Percentiles rank a stretch among this genome's conserved stretches.
Evolutionary conservation across 2,113 vertebrate species (phyloP).

Genomic region (Menidia beryllina): DNA sequence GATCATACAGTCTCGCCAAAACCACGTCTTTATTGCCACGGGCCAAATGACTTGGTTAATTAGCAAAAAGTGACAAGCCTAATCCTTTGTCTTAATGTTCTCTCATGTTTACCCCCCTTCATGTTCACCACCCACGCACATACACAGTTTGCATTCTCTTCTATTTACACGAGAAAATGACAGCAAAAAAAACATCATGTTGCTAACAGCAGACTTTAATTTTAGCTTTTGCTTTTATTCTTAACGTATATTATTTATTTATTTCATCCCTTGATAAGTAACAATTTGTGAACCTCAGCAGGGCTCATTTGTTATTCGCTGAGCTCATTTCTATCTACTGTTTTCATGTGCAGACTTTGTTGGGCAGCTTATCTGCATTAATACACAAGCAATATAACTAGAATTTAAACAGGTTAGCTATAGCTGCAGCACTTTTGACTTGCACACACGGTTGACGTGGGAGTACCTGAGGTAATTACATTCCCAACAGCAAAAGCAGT

Average conservation of each 20-base stretch:
- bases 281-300: constrained; percentile 13
- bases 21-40: constrained; percentile 52
- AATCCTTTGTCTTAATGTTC: constrained; percentile 60
- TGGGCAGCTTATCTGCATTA: constrained; percentile 35
- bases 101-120: constrained; percentile 40
- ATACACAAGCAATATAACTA: constrained; percentile 47
- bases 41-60: constrained; percentile 64
- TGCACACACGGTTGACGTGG: constrained; percentile 17
- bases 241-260: constrained; percentile 16
- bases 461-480: constrained; percentile 20
- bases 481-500: constrained; percentile 20
- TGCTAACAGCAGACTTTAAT: constrained; percentile 23
- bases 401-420: constrained; percentile 58
- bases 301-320: constrained; percentile 22
- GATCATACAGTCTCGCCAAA: constrained; percentile 55
- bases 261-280: constrained; percentile 21
- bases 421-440: constrained; percentile 30
- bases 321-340: background rate
- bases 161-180: constrained; percentile 41
- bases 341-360: constrained; percentile 44
- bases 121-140: constrained; percentile 38
- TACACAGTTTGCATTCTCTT: constrained; percentile 32
- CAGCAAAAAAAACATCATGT: constrained; percentile 13
- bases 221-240: background rate
- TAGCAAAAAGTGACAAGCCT: constrained; percentile 61